Evolutionary conservation across 2,888 invertebrate species (phyloP).

Genomic region (Athrips mouffetella): DNA sequence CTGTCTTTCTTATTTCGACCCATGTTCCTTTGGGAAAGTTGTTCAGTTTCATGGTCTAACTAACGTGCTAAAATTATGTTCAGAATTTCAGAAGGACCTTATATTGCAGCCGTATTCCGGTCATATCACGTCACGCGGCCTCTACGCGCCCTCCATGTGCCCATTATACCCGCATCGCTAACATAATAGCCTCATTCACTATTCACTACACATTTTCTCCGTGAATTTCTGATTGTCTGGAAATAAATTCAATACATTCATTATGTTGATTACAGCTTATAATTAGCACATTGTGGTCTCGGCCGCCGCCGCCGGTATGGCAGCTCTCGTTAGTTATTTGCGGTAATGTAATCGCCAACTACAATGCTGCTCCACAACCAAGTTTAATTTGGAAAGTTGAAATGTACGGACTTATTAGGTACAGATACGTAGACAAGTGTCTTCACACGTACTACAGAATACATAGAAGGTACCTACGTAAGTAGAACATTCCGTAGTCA

Average conservation of each 20-base stretch:
- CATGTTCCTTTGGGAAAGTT: too few species aligned
- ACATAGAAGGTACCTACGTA: neutral
- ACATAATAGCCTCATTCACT: slow-evolving; percentile 10
- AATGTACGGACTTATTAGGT: neutral
- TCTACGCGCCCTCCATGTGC: neutral
- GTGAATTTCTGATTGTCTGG: slow-evolving; percentile 9
- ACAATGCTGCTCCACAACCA: slow-evolving; percentile 2
- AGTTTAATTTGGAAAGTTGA: slow-evolving; percentile 8
- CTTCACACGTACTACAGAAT: neutral
- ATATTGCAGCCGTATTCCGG: neutral
- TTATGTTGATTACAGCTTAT: slow-evolving; percentile 6
- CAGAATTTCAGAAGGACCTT: neutral
- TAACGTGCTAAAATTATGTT: neutral
- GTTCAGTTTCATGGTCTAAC: too few species aligned
- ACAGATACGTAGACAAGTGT: neutral
- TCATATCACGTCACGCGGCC: neutral
- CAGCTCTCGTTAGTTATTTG: slow-evolving; percentile 1
- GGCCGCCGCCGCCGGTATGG: neutral
- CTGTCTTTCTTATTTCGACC: too few species aligned
- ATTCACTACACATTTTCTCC: slow-evolving; percentile 9
- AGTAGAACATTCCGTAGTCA: too few species aligned
- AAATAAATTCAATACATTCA: slow-evolving; percentile 11
- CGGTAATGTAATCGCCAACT: slow-evolving; percentile 2
- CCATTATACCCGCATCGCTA: neutral
- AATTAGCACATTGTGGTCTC: neutral